Base-by-base conservation (phyloP, 37 sponge, comb jelly and placozoan species). In the Aphrocallistes beatrix region DNA sequence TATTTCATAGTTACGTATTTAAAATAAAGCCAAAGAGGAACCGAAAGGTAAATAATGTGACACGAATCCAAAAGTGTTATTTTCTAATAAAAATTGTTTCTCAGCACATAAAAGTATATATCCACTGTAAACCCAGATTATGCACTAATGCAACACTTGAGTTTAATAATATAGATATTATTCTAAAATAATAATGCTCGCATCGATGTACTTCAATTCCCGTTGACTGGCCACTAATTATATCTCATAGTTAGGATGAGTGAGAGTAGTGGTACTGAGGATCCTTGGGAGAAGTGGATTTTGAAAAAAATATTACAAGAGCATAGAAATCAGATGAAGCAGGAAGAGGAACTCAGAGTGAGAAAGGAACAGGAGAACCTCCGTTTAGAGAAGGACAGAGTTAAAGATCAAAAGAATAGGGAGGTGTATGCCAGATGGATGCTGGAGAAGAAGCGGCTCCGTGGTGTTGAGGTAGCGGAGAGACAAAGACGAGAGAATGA, bases 201-300 rank as follows among this genome's bases (percentile, higher is more conserved):
- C 49, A 47, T 47, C 13, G 49, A n/a, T n/a, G n/a, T n/a, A n/a
- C n/a, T n/a, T n/a, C n/a, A n/a, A n/a, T n/a, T n/a, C n/a, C n/a
- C n/a, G n/a, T n/a, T n/a, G n/a, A n/a, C n/a, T n/a, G n/a, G n/a
- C n/a, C n/a, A n/a, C n/a, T n/a, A n/a, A n/a, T n/a, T n/a, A n/a
- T n/a, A n/a, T n/a, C n/a, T n/a, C n/a, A n/a, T n/a, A n/a, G n/a
- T n/a, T n/a, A 13, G 45, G 6, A 42, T 42, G 45, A 42, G 45
- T 13, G 45, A 42, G 45, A 42, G 10, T 6, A 42, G 45, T 42
- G 45, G 45, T 6, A 42, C 13, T 60, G 3, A 60, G 8, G 75
- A 60, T 13, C 75, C 75, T 19, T 60, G 75, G 75, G 75, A 60
- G 75, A 60, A 28, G n/a, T 60, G 75, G 75, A 28, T 60, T 60